Conservation (phyloP, 2,113 vertebrate genomes). For the Actenoides hombroni region DNA sequence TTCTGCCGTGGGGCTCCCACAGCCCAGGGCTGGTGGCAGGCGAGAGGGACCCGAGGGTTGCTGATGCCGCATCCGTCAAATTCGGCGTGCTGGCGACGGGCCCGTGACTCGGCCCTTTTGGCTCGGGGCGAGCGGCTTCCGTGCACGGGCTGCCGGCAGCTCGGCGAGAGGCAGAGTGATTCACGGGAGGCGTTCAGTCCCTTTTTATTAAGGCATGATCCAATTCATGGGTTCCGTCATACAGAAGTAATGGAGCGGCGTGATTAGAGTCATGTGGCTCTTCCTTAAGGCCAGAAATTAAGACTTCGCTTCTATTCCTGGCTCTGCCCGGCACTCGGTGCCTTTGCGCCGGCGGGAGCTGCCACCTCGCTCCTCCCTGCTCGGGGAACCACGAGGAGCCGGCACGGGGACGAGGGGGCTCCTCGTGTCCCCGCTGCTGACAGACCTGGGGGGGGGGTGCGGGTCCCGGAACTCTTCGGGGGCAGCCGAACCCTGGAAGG, state of each 20-base stretch:
- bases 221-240: not conserved
- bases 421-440: not conserved
- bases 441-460: not conserved
- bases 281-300: constrained; percentile 35
- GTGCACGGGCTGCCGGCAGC: fast-evolving
- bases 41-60: fast-evolving
- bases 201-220: not conserved
- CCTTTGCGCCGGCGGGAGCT: not conserved
- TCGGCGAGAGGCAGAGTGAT: not conserved
- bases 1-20: fast-evolving
- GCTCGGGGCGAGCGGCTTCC: fast-evolving
- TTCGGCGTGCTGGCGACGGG: not conserved
- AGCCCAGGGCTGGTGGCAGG: not conserved
- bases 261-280: not conserved
- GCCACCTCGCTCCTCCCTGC: not conserved
- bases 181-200: fast-evolving
- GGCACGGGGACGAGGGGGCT: not conserved
- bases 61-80: fast-evolving
- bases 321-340: not conserved
- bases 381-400: not conserved
- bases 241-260: not conserved
- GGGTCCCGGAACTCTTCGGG: not conserved
- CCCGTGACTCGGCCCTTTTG: fast-evolving
- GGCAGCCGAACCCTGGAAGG: not conserved
- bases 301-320: constrained; percentile 33